Conservation (phyloP, 2,888 invertebrate species). For the Lasioglossum lativentre region DNA sequence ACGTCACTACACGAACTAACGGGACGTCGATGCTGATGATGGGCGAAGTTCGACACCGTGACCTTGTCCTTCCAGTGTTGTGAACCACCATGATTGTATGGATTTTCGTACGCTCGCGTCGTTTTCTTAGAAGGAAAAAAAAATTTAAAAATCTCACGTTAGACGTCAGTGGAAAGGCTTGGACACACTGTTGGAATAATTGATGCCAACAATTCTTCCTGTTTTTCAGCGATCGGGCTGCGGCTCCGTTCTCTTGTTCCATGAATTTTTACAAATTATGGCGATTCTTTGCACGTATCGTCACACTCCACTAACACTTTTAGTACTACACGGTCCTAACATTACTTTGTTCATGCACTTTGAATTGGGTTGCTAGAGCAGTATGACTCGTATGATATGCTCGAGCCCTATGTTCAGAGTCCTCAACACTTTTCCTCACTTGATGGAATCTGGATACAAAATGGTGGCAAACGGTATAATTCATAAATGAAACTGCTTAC, state of each 20-base stretch:
- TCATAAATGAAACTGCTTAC: too few species aligned
- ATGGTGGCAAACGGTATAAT: too few species aligned
- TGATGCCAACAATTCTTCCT: slow-evolving; percentile 6
- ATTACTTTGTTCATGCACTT: too few species aligned
- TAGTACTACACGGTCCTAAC: neutral
- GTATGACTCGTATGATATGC: too few species aligned
- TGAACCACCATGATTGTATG: neutral
- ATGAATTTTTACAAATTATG: neutral
- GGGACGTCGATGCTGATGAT: neutral
- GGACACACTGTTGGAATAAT: slow-evolving; percentile 17
- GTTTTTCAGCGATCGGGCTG: neutral
- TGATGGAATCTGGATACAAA: too few species aligned
- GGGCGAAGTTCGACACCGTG: neutral
- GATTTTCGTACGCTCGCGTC: slow-evolving; percentile 5
- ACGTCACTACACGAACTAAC: neutral
- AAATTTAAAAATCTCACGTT: neutral
- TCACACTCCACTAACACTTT: neutral
- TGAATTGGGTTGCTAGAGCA: too few species aligned
- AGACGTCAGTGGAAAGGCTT: neutral
- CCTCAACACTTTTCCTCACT: too few species aligned
- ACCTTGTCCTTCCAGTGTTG: neutral
- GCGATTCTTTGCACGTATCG: neutral
- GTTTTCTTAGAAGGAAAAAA: neutral
- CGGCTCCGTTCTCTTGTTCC: neutral
- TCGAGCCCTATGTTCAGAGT: too few species aligned